Evolutionary conservation across 2,113 vertebrate species (phyloP), one percentile per base, ranked within the genome.

Genomic region (Pteropus alecto): DNA sequence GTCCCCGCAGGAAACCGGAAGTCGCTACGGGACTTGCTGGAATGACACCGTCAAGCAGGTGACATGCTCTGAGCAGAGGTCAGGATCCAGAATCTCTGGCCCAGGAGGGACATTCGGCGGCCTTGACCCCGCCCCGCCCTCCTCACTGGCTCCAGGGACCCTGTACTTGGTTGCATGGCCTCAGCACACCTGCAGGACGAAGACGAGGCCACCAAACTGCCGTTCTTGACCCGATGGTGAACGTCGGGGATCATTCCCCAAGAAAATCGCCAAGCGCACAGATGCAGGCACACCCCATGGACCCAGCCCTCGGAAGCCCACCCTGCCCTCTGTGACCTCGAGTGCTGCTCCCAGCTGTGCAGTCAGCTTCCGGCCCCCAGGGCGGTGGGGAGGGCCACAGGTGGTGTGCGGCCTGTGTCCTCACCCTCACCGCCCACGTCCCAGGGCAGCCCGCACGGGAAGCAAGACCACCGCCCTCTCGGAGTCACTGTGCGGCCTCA

Each of bases 91-190:
- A 51, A n/a, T 33, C 35, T 6, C 73, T 15, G 13, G 5, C 43
- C 22, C 58, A 21, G 73, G 11, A 35, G 60, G 43, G 16, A 38
- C 10, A 9, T 6, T 1, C 3, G 6, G 63, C 24, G 24, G 46
- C 35, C 56, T 38, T 18, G 35, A 8, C 48, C 18, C 48, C 0
- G 6, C 30, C 46, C 33, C 30, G 10, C 3, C 46, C 16, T 21
- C 18, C 18, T 38, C 24, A 30, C 4, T 6, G 33, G 26, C 6
- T 7, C 35, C 35, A 13, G 61, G n/a, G 13, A 48, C 28, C 46
- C 56, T 21, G 1, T 2, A 2, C 33, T 6, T 12, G 1, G 14
- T 6, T 0, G 19, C 68, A 18, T 21, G 0, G 7, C 33, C 56
- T 16, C 1, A 0, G 90, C 5, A 1, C 41, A 12, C 14, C 43